These are phyloP conservation scores for Drosophila austrosaltans DNA, from an alignment of 2,888 invertebrate genomes.

Conservation along the genomic window DNA sequence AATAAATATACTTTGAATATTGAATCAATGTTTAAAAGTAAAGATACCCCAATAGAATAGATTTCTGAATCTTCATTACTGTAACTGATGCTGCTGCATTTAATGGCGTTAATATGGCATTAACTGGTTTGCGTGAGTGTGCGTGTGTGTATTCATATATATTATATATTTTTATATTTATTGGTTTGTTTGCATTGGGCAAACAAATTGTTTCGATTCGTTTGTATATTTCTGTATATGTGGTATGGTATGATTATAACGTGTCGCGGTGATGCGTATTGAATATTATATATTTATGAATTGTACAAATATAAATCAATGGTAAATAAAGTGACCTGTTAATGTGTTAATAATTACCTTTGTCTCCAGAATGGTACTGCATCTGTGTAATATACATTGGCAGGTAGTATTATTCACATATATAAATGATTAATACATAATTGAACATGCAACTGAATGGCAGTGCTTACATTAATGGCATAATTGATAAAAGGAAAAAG, in stretches of 20 bases:
- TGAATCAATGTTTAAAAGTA: not conserved
- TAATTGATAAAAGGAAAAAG: constrained; percentile 3
- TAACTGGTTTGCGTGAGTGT: constrained; percentile 53
- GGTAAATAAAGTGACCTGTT: constrained; percentile 50
- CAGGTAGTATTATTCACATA: not conserved
- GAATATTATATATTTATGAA: constrained; percentile 66
- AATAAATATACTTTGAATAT: too few species aligned
- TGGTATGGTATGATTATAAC: constrained; percentile 53
- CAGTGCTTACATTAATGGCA: not conserved
- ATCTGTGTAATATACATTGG: constrained; percentile 9
- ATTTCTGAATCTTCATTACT: constrained; percentile 1
- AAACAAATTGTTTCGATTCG: constrained; percentile 57
- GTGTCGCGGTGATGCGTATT: constrained; percentile 57
- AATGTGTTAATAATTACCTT: constrained; percentile 69
- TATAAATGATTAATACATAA: constrained; percentile 20
- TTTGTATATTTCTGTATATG: constrained; percentile 42
- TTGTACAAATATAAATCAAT: constrained; percentile 70
- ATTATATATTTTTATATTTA: constrained; percentile 54
- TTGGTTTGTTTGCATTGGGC: constrained; percentile 53
- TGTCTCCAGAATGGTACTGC: constrained; percentile 6
- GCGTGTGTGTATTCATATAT: constrained; percentile 5
- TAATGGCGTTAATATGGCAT: constrained; percentile 72
- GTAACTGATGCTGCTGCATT: constrained; percentile 53
- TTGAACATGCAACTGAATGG: constrained; percentile 9
- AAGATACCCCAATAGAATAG: not conserved